phyloP scores from a whole-genome alignment of 2,113 vertebrate genomes.

The Halichoeres trimaculatus region DNA sequence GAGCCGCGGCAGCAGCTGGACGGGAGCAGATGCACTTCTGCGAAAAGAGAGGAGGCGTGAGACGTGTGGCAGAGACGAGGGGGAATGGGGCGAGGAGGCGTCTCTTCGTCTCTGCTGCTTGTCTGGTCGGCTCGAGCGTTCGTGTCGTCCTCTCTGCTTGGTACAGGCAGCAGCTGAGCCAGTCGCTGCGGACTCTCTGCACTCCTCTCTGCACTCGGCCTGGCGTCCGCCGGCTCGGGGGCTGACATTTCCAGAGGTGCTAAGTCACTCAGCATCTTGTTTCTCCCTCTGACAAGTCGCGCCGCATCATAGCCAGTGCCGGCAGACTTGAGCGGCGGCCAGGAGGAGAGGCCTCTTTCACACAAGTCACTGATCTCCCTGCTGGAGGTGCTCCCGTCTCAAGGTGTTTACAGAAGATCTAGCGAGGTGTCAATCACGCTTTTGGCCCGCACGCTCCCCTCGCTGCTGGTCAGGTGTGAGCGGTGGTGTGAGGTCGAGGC shows the following conservation, averaged over 20 bases:
- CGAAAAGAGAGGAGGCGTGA: constrained; percentile 45
- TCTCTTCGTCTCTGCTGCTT: constrained; percentile 59
- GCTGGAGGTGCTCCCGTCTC: constrained; percentile 76
- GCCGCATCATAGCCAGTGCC: constrained; percentile 64
- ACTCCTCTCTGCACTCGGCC: constrained; percentile 58
- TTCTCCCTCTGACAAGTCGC: constrained; percentile 80
- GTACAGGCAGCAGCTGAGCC: constrained; percentile 75
- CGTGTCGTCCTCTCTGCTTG: constrained; percentile 35
- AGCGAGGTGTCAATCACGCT: constrained; percentile 66
- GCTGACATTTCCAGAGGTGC: constrained; percentile 85
- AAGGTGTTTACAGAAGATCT: constrained; percentile 80
- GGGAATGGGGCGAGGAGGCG: constrained; percentile 38
- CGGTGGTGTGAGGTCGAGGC: constrained; percentile 44
- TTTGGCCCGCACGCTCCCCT: constrained; percentile 47
- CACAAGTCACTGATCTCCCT: constrained; percentile 75
- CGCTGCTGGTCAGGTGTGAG: constrained; percentile 78
- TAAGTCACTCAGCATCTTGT: constrained; percentile 84
- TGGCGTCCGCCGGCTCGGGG: constrained; percentile 67
- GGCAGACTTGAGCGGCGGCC: constrained; percentile 68
- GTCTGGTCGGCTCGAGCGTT: constrained; percentile 58
- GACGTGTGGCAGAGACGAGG: constrained; percentile 55
- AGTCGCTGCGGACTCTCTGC: constrained; percentile 54
- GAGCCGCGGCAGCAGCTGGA: constrained; percentile 64
- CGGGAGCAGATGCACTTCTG: constrained; percentile 66
- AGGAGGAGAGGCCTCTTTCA: constrained; percentile 71